A percentile compares a stretch with the other conserved stretches of the same genome.
Conservation (phyloP, 2,888 invertebrate species). For the Drosophila prostipennis region DNA sequence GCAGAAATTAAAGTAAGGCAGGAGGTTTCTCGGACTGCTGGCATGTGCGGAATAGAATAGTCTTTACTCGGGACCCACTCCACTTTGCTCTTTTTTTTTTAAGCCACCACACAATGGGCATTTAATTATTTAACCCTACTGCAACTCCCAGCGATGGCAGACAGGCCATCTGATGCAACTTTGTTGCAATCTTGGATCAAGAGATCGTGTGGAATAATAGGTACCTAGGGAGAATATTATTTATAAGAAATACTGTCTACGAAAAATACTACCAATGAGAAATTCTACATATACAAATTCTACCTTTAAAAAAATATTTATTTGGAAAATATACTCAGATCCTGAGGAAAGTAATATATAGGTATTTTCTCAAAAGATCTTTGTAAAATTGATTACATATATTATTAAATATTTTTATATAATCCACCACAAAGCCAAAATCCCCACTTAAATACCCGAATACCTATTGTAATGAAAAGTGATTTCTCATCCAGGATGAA, state of each 20-base stretch:
- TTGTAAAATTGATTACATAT: too few relatives aligned
- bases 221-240: background rate
- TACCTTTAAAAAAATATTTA: too few relatives aligned
- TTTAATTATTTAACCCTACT: slow-evolving; percentile 68
- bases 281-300: too few relatives aligned
- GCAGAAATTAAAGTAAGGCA: slow-evolving; percentile 83
- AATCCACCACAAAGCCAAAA: background rate
- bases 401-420: too few relatives aligned
- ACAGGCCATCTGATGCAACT: slow-evolving; percentile 44
- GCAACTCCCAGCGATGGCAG: slow-evolving; percentile 21
- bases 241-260: too few relatives aligned
- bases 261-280: too few relatives aligned
- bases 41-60: slow-evolving; percentile 56
- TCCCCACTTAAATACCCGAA: background rate
- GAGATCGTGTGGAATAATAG: background rate
- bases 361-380: too few relatives aligned
- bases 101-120: slow-evolving; percentile 58
- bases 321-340: too few relatives aligned
- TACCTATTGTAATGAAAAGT: slow-evolving; percentile 59
- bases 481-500: slow-evolving; percentile 70
- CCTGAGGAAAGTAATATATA: too few relatives aligned
- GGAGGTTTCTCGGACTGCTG: slow-evolving; percentile 82
- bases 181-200: slow-evolving; percentile 34
- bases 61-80: slow-evolving; percentile 5
- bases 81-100: slow-evolving; percentile 8